A percentile compares a stretch with the other conserved stretches of the same genome.
These are phyloP conservation scores for Acromyrmex heyeri DNA, from an alignment of 1,140 invertebrate genomes.

Conservation along the genomic window DNA sequence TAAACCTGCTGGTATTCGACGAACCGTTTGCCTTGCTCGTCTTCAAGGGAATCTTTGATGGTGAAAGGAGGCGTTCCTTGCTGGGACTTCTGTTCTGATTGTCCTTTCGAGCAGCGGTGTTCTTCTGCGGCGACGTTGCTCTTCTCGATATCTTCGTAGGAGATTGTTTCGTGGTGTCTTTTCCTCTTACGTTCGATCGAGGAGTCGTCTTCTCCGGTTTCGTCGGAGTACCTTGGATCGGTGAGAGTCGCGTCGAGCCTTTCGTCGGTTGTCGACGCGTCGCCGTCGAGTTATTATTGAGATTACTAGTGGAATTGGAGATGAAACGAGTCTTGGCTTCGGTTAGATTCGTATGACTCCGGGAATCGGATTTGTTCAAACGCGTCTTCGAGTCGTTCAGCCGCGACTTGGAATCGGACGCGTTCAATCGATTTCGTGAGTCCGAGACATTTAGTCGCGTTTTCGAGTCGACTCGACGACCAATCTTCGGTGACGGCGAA, in stretches of 20 bases:
- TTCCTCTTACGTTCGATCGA: slow-evolving; percentile 3
- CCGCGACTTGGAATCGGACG: slow-evolving; percentile 16
- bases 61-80: slow-evolving; percentile 74
- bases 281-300: slow-evolving; percentile 67
- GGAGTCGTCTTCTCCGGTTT: slow-evolving; percentile 71
- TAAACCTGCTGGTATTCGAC: slow-evolving; percentile 64
- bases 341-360: slow-evolving; percentile 49
- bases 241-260: slow-evolving; percentile 75
- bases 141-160: slow-evolving; percentile 51
- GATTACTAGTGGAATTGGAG: slow-evolving; percentile 56
- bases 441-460: slow-evolving; percentile 58
- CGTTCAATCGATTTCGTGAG: slow-evolving; percentile 56
- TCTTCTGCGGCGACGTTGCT: slow-evolving; percentile 50
- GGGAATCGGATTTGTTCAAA: slow-evolving; percentile 44
- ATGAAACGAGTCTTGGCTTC: slow-evolving; percentile 46
- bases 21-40: slow-evolving; percentile 29
- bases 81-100: slow-evolving; percentile 31
- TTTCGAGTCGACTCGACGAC: slow-evolving; percentile 72
- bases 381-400: slow-evolving; percentile 65
- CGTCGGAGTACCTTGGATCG: slow-evolving; percentile 82
- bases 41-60: slow-evolving; percentile 81
- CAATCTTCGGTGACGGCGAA: slow-evolving; percentile 76
- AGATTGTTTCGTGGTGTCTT: slow-evolving; percentile 19
- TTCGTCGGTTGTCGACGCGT: slow-evolving; percentile 63
- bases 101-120: background rate